These are phyloP conservation scores for Andrena minutula DNA, from an alignment of 2,888 invertebrate species.

Conservation along the genomic window DNA sequence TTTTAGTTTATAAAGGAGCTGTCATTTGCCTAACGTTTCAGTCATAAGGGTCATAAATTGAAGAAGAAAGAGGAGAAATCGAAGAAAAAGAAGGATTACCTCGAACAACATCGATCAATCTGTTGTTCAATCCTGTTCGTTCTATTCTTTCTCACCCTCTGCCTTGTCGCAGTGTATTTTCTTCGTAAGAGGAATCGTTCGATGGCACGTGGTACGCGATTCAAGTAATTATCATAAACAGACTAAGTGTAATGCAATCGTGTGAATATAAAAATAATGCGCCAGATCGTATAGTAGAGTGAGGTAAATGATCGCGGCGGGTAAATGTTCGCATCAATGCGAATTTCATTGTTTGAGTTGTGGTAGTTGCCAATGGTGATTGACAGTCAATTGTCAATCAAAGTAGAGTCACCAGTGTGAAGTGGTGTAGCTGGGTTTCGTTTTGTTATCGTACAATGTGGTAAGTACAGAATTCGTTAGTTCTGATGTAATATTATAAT, in stretches of 20 bases:
- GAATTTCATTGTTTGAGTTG: no score
- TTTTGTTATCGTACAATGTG: no score
- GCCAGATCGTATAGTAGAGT: no score
- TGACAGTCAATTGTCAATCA: no score
- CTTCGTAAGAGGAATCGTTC: constrained; percentile 21
- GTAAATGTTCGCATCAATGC: no score
- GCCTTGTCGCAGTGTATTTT: constrained; percentile 28
- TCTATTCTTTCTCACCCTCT: constrained; percentile 23
- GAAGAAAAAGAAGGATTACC: neutral
- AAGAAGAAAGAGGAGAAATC: constrained; percentile 29
- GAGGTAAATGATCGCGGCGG: no score
- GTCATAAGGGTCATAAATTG: constrained; percentile 5
- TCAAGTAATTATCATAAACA: constrained; percentile 52
- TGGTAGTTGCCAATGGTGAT: no score
- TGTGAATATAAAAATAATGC: neutral
- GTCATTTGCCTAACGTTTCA: neutral
- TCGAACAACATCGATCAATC: constrained; percentile 14
- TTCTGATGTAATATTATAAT: no score
- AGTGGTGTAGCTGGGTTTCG: no score
- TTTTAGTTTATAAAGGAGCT: no score
- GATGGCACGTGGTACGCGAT: constrained; percentile 42
- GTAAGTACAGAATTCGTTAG: no score
- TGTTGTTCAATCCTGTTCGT: constrained; percentile 26
- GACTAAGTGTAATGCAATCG: constrained; percentile 3
- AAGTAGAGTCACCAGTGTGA: no score